Evolutionary conservation across 2,888 invertebrate genomes (phyloP).

Genomic region (Pseudeuparius sepicola): DNA sequence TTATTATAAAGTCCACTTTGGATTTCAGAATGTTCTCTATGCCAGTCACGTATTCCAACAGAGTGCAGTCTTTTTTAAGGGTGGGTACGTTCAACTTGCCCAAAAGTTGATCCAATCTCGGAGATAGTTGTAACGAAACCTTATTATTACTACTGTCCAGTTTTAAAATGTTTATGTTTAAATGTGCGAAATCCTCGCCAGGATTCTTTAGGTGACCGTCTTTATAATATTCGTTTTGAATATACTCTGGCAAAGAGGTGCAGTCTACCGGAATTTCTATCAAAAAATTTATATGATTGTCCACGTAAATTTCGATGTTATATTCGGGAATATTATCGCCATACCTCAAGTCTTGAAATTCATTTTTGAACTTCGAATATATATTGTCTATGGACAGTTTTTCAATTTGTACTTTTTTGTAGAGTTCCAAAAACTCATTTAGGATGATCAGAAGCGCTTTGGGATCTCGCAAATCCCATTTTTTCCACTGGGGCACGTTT

Average conservation of each 20-base stretch:
- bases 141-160: constrained; percentile 36
- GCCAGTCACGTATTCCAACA: constrained; percentile 50
- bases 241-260: constrained; percentile 47
- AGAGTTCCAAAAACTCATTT: constrained; percentile 50
- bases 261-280: constrained; percentile 56
- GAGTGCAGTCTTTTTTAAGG: constrained; percentile 34
- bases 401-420: constrained; percentile 50
- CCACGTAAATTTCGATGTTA: constrained; percentile 57
- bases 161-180: constrained; percentile 29
- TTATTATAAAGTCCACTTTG: constrained; percentile 37
- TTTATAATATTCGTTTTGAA: constrained; percentile 26
- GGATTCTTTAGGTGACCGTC: constrained; percentile 24
- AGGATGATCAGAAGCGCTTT: constrained; percentile 51
- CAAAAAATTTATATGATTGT: constrained; percentile 48
- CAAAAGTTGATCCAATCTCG: constrained; percentile 42
- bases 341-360: constrained; percentile 52
- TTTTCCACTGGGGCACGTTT: constrained; percentile 48
- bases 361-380: constrained; percentile 47
- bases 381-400: constrained; percentile 41
- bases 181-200: constrained; percentile 28
- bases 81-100: constrained; percentile 41
- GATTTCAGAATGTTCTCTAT: constrained; percentile 45
- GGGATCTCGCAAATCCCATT: constrained; percentile 54
- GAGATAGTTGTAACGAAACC: constrained; percentile 42
- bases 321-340: constrained; percentile 42